These are phyloP conservation scores for Lycaon pictus DNA, from an alignment of 2,113 vertebrate species.

Conservation along the genomic window DNA sequence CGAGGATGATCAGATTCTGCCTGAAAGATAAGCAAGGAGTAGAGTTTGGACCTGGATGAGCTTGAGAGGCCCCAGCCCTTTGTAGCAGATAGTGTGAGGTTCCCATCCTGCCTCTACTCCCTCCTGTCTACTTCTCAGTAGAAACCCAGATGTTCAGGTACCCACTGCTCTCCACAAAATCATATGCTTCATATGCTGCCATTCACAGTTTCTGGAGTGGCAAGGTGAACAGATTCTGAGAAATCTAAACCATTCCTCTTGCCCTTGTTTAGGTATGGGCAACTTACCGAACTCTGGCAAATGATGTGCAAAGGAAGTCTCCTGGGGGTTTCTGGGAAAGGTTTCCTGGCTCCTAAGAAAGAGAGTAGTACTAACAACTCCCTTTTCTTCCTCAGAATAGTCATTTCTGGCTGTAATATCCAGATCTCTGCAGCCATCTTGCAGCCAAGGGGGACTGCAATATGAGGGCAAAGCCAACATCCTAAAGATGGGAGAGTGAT, in stretches of 20 bases:
- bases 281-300: background rate
- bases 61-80: background rate
- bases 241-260: background rate
- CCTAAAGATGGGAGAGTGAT: background rate
- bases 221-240: background rate
- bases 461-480: background rate
- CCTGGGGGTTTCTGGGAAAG: background rate
- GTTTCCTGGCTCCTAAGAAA: background rate
- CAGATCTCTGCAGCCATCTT: background rate
- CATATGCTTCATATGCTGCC: background rate
- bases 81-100: background rate
- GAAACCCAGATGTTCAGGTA: background rate
- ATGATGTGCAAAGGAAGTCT: constrained; percentile 1
- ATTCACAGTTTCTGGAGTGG: background rate
- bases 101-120: background rate
- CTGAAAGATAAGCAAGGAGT: background rate
- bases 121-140: background rate
- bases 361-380: background rate
- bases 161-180: background rate
- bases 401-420: background rate
- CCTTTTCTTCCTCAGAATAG: background rate
- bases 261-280: background rate
- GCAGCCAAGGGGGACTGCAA: background rate
- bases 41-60: background rate
- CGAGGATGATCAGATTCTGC: background rate